Evolutionary conservation across 2,797 vertebrate species (phyloP), one percentile per base, ranked within the genome.

Genomic region (Neosilurus mollespiculum): DNA sequence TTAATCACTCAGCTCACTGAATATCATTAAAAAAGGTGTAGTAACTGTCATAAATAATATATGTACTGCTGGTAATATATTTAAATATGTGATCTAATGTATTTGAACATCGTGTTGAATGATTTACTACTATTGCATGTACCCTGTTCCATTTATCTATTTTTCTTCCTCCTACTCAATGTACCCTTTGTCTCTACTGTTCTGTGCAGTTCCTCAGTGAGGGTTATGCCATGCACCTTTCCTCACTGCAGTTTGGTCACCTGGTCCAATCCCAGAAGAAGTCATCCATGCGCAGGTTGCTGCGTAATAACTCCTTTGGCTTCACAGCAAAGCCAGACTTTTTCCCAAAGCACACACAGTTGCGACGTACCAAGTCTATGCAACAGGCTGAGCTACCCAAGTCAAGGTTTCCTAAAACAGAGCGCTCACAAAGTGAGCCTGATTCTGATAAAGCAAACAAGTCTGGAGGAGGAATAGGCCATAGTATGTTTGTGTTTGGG

Each of bases 391-490:
- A 98, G 86, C 97, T 98, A 0, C 98, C 97, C 0, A 94, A 94
- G 73, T 88, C 91, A 0, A 85, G 92, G 84, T 96, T 96, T 90
- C 98, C 96, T 84, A 99, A 99, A 90, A 97, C 98, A 0, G 98
- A 99, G 92, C 94, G 98, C 53, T 97, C 98, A 49, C 98, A 99
- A 94, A 99, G 98, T 92, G 98, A 99, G 90, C 98, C 98, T 0
- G 98, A 99, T 89, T 96, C 97, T 0, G 97, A 99, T 90, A 98
- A 99, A 88, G 98, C 98, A 91, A 96, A 95, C 0, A 95, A 94
- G 92, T 94, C 87, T 3, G 87, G 88, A 56, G 92, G 87, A 89
- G 93, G 58, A 87, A 93, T 88, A 81, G 94, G 77, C 85, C 94
- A 87, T 87, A 94, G 86, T 80, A 90, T 80, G 26, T 95, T 94